phyloP scores from a whole-genome alignment of 2,888 invertebrate species.

The Agrotis ipsilon region DNA sequence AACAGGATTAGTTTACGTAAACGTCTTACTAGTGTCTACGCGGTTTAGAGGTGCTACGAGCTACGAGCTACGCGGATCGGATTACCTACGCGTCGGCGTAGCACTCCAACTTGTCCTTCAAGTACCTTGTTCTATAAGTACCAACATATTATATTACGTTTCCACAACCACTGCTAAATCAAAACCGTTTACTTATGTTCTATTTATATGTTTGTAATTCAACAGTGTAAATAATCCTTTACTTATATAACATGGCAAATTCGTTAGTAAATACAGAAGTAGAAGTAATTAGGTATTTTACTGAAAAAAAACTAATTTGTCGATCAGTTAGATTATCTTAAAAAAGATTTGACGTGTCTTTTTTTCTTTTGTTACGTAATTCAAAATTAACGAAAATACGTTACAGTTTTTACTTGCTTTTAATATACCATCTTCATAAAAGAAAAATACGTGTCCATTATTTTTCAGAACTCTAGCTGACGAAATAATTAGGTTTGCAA shows the following conservation, averaged over 20 bases:
- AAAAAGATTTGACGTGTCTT: no score
- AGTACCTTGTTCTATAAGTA: conserved; percentile 33
- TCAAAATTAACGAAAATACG: no score
- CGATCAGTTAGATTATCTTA: no score
- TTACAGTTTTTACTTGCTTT: no score
- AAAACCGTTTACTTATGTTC: conserved; percentile 18
- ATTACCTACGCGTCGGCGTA: conserved; percentile 54
- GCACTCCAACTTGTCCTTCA: conserved; percentile 31
- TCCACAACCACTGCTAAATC: conserved; percentile 24
- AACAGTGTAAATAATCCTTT: neutral
- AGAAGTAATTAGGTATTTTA: no score
- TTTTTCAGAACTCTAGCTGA: no score
- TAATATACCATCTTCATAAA: no score
- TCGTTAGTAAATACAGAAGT: no score
- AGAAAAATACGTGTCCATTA: no score
- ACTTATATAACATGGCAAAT: neutral
- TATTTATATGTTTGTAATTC: neutral
- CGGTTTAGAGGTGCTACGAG: conserved; percentile 51
- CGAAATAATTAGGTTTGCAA: no score
- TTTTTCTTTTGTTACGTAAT: no score
- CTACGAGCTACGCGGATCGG: conserved; percentile 39
- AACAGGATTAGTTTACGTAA: conserved; percentile 39
- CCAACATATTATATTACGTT: conserved; percentile 31
- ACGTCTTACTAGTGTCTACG: conserved; percentile 49
- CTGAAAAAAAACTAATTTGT: no score